Conservation (phyloP, 2,113 vertebrate species). For the Archocentrus centrarchus region DNA sequence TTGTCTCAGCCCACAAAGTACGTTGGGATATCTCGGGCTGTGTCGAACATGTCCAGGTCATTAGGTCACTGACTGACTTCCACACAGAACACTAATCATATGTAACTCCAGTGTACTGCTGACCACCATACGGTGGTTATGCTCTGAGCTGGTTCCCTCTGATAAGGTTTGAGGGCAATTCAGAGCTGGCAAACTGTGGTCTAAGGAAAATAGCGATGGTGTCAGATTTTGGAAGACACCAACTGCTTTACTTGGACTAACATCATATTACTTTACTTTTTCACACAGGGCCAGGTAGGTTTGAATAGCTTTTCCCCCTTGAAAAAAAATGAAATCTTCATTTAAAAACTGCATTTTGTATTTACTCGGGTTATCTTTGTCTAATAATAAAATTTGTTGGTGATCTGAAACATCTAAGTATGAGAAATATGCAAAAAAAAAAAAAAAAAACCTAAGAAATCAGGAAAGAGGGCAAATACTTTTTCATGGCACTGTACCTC, state of each 20-base stretch:
- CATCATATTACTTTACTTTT: background rate
- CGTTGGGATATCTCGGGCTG: background rate
- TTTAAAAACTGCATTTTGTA: background rate
- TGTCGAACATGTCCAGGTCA: background rate
- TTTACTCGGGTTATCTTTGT: background rate
- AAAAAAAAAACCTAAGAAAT: too few species aligned
- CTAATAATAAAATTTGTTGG: background rate
- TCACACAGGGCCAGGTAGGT: background rate
- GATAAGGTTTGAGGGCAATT: background rate
- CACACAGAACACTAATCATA: background rate
- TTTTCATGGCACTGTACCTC: background rate
- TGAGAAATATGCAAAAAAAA: background rate
- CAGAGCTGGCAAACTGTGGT: background rate
- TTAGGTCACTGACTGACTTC: background rate
- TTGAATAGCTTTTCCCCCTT: too few species aligned
- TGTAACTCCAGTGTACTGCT: background rate
- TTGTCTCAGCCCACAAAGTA: background rate
- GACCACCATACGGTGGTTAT: background rate
- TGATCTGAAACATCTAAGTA: background rate
- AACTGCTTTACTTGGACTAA: background rate
- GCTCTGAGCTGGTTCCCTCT: background rate
- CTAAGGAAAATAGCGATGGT: background rate
- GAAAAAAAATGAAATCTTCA: too few species aligned
- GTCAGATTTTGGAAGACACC: background rate
- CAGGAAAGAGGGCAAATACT: background rate